Evolutionary conservation across 2,113 vertebrate genomes (phyloP).

Genomic region (Brachyistius frenatus): DNA sequence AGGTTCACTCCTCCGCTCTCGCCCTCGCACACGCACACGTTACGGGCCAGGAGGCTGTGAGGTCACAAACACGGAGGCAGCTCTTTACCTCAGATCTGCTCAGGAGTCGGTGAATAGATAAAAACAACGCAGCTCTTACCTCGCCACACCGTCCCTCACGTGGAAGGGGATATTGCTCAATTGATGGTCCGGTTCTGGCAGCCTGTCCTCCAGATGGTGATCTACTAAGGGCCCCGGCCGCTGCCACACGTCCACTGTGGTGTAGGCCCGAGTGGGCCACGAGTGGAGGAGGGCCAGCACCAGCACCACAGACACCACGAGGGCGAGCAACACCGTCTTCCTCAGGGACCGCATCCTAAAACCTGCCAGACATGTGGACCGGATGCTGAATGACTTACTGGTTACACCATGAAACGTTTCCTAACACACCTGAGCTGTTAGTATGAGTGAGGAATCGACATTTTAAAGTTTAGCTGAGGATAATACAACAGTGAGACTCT

Average conservation of each 20-base stretch:
- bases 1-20: constrained; percentile 78
- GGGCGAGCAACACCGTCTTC: constrained; percentile 77
- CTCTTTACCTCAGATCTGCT: neutral
- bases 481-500: too few species aligned
- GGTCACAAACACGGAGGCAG: neutral
- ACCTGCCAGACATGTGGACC: constrained; percentile 46
- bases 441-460: too few species aligned
- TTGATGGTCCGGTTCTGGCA: constrained; percentile 62
- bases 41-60: constrained; percentile 86
- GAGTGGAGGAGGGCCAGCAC: constrained; percentile 73
- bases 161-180: constrained; percentile 77
- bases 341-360: constrained; percentile 77
- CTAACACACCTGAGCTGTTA: too few species aligned
- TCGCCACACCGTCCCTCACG: constrained; percentile 71
- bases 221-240: constrained; percentile 59
- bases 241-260: constrained; percentile 76
- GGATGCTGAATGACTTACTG: neutral
- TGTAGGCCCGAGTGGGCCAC: constrained; percentile 71
- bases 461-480: too few species aligned
- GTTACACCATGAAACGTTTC: too few species aligned
- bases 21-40: constrained; percentile 88
- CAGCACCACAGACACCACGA: constrained; percentile 75
- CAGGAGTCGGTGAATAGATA: neutral
- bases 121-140: constrained; percentile 58
- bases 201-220: constrained; percentile 71